Evolutionary conservation across 2,113 vertebrate species (phyloP).

Genomic region (Chlamydotis undulata): DNA sequence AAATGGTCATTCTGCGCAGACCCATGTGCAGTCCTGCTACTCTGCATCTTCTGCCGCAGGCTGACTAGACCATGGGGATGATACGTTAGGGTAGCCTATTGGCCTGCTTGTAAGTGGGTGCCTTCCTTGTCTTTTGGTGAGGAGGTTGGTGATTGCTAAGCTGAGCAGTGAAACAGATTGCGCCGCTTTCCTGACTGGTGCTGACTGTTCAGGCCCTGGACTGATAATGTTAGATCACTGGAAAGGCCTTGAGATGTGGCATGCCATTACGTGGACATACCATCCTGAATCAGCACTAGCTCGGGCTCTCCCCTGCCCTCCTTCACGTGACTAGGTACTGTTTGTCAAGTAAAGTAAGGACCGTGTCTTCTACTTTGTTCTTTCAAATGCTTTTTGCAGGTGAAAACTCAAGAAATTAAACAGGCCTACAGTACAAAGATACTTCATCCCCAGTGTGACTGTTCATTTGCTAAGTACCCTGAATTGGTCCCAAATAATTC

Average conservation of each 20-base stretch:
- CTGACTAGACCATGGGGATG: not conserved
- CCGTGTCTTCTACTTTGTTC: not conserved
- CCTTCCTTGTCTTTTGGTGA: not conserved
- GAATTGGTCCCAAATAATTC: not conserved
- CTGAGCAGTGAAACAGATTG: not conserved
- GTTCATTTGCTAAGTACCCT: not conserved
- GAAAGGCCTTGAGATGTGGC: not conserved
- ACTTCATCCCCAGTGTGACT: not conserved
- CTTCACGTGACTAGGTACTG: not conserved
- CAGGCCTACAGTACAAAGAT: not conserved
- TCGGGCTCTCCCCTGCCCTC: not conserved
- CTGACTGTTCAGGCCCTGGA: not conserved
- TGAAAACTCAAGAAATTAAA: not conserved
- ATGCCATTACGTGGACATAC: not conserved
- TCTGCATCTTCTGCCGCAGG: not conserved
- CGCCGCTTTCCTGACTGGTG: not conserved
- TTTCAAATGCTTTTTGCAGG: not conserved
- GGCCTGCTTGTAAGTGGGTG: not conserved
- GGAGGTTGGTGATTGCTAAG: not conserved
- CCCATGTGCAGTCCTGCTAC: not conserved
- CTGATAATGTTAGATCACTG: not conserved
- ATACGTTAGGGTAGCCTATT: rapidly evolving
- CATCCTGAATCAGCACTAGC: not conserved
- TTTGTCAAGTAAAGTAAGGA: not conserved
- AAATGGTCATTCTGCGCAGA: not conserved